A percentile compares a stretch with the other conserved stretches of the same genome.
Conservation (phyloP, 2,888 invertebrate species). For the Biston stratarius region DNA sequence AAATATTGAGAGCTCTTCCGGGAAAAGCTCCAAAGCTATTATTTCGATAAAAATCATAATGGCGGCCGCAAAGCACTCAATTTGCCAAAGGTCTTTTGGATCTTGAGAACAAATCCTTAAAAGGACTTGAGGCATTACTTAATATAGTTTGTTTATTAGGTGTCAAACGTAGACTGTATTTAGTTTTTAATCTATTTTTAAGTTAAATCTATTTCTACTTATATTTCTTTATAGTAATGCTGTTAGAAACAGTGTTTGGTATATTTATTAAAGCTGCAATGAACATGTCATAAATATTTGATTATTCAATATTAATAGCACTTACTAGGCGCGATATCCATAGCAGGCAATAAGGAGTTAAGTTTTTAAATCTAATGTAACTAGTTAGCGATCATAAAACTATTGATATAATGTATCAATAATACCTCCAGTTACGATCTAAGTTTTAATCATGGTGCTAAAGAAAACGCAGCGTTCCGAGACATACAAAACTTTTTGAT, state of each 20-base stretch:
- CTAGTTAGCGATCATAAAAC: conserved; percentile 27
- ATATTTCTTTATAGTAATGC: neutral
- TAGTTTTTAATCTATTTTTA: neutral
- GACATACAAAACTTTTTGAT: neutral
- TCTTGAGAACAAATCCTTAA: conserved; percentile 14
- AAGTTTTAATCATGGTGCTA: conserved; percentile 27
- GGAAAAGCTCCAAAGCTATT: conserved; percentile 16
- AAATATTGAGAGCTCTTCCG: conserved; percentile 10
- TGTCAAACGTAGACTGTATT: conserved; percentile 10
- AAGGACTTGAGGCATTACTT: conserved; percentile 19
- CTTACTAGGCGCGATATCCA: conserved; percentile 39
- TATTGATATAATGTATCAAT: conserved; percentile 35
- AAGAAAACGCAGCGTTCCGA: conserved; percentile 17
- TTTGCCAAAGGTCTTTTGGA: conserved; percentile 20
- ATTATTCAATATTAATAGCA: conserved; percentile 38
- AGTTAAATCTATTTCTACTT: neutral
- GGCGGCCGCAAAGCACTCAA: conserved; percentile 21
- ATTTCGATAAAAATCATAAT: conserved; percentile 24
- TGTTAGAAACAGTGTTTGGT: neutral
- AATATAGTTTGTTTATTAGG: conserved; percentile 14
- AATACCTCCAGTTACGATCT: conserved; percentile 1
- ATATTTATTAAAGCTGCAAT: conserved; percentile 13
- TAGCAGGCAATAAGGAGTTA: conserved; percentile 66
- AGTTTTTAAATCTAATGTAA: conserved; percentile 60
- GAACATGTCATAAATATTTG: conserved; percentile 45